Conservation (phyloP, 2,797 vertebrate genomes). For the Lophius americanus region DNA sequence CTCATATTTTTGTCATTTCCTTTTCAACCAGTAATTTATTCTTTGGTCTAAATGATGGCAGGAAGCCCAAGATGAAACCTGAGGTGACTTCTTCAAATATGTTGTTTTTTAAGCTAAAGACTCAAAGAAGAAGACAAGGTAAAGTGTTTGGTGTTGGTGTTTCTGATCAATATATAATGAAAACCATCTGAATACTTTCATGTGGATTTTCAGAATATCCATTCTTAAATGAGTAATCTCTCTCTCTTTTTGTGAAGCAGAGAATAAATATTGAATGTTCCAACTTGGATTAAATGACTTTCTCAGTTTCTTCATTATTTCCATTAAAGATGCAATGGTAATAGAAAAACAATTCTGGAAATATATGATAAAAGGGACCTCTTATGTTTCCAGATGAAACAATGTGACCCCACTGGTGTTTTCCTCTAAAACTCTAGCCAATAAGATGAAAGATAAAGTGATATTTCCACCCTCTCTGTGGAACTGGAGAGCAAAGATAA, state of each 20-base stretch:
- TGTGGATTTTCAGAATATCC: background rate
- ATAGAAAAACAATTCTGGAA: constrained; percentile 42
- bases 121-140: background rate
- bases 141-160: no score
- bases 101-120: background rate
- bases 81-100: background rate
- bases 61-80: background rate
- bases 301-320: constrained; percentile 65
- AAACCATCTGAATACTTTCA: background rate
- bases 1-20: background rate
- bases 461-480: constrained; percentile 78
- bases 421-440: constrained; percentile 73
- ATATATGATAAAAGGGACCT: constrained; percentile 52
- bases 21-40: background rate
- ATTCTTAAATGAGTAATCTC: background rate
- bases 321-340: constrained; percentile 68
- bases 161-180: background rate
- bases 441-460: constrained; percentile 63
- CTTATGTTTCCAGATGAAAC: constrained; percentile 76
- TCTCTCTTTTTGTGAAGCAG: no score
- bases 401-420: constrained; percentile 59
- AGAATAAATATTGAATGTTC: no score
- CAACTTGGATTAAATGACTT: background rate
- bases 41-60: background rate
- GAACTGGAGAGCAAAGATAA: constrained; percentile 63